Conservation (phyloP, 2,888 invertebrate species). For the Cephus rjabovi region DNA sequence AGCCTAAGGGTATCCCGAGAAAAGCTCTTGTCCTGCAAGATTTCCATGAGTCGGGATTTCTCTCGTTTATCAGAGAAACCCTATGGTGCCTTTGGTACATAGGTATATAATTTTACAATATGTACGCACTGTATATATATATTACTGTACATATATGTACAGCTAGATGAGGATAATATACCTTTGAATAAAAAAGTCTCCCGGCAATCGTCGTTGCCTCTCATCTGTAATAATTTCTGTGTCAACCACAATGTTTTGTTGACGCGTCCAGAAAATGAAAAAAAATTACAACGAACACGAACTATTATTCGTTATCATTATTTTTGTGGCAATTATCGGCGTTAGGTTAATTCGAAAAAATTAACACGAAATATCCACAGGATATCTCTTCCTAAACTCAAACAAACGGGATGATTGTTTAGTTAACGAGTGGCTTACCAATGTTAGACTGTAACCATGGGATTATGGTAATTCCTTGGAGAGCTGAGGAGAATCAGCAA, state of each 20-base stretch:
- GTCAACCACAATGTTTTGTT: too few relatives aligned
- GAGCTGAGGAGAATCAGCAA: neutral
- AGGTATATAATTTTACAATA: neutral
- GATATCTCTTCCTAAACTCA: neutral
- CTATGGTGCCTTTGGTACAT: neutral
- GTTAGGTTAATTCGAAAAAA: neutral
- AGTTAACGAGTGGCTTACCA: slow-evolving; percentile 9
- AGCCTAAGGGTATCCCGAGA: neutral
- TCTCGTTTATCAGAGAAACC: neutral
- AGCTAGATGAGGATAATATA: too few relatives aligned
- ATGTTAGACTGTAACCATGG: slow-evolving; percentile 21
- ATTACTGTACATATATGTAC: too few relatives aligned
- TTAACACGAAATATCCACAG: neutral
- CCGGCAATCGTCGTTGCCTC: too few relatives aligned
- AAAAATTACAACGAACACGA: too few relatives aligned
- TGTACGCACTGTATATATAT: too few relatives aligned
- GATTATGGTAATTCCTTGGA: slow-evolving; percentile 40
- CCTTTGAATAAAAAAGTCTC: too few relatives aligned
- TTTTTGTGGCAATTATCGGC: neutral
- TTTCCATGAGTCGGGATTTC: neutral
- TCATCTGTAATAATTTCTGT: too few relatives aligned
- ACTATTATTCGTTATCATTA: too few relatives aligned
- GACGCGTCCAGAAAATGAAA: too few relatives aligned
- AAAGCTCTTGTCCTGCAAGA: neutral
- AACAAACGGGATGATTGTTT: neutral